These are phyloP conservation scores for Cyclophora albipunctata DNA, from an alignment of 2,888 invertebrate genomes.

Conservation along the genomic window DNA sequence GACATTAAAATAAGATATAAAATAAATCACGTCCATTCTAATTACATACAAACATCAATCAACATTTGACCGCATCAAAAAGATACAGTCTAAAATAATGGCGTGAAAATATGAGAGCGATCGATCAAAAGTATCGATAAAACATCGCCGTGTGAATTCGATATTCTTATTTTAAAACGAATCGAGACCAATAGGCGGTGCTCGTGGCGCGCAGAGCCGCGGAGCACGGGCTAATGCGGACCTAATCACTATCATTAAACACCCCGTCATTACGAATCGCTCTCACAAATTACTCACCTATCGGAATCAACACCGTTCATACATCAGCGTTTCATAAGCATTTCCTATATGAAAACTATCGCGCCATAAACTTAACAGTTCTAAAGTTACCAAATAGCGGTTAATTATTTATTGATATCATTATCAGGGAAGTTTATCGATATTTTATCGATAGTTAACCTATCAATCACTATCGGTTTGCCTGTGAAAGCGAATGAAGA, in stretches of 20 bases:
- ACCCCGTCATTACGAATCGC: constrained; percentile 40
- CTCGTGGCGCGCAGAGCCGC: constrained; percentile 32
- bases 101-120: constrained; percentile 24
- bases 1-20: too few species aligned
- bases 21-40: too few species aligned
- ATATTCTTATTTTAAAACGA: constrained; percentile 27
- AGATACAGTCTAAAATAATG: too few species aligned
- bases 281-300: constrained; percentile 24
- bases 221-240: constrained; percentile 50
- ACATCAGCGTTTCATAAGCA: too few species aligned
- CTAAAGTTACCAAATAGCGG: constrained; percentile 22
- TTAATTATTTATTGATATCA: constrained; percentile 36
- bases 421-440: constrained; percentile 43
- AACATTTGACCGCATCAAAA: too few species aligned
- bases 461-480: constrained; percentile 44
- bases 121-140: constrained; percentile 33
- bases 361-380: constrained; percentile 21
- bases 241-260: constrained; percentile 57
- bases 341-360: constrained; percentile 4
- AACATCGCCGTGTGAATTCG: constrained; percentile 29
- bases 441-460: constrained; percentile 32
- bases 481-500: constrained; percentile 49
- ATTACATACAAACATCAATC: background rate
- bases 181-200: constrained; percentile 31
- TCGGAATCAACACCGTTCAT: background rate